phyloP scores from a whole-genome alignment of 1,140 invertebrate genomes.

The Aplysia californica region DNA sequence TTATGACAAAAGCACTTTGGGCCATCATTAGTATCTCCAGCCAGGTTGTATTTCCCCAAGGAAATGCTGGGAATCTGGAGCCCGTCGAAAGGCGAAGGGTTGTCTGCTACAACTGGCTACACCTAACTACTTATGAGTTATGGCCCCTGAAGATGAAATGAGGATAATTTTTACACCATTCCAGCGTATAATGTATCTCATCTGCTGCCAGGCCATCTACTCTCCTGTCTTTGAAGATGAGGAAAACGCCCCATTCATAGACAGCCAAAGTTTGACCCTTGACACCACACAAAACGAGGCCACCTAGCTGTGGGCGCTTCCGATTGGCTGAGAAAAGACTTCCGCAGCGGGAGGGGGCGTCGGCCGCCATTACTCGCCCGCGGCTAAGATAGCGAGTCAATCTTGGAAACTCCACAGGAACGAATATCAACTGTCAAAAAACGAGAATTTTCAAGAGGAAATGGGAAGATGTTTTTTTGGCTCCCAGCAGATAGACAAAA shows the following conservation, averaged over 20 bases:
- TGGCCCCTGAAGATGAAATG: not conserved
- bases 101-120: not conserved
- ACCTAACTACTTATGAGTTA: constrained; percentile 6
- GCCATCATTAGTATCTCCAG: too few species aligned
- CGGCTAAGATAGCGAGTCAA: constrained; percentile 24
- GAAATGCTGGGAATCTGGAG: too few species aligned
- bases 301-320: not conserved
- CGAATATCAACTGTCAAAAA: constrained; percentile 28
- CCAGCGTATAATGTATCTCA: not conserved
- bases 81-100: too few species aligned
- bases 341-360: constrained; percentile 28
- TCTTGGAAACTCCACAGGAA: constrained; percentile 7
- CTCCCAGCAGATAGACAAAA: constrained; percentile 10
- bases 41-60: too few species aligned
- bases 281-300: constrained; percentile 12
- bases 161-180: not conserved
- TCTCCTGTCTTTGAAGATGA: constrained; percentile 5
- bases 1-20: too few species aligned
- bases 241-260: not conserved
- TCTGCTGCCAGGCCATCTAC: not conserved
- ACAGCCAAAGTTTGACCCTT: constrained; percentile 20
- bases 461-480: not conserved
- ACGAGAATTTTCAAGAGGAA: not conserved
- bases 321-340: constrained; percentile 20
- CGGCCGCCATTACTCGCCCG: constrained; percentile 20